A percentile compares a stretch with the other conserved stretches of the same genome.
phyloP scores from a whole-genome alignment of 2,797 vertebrate genomes.

The Florisuga fusca region DNA sequence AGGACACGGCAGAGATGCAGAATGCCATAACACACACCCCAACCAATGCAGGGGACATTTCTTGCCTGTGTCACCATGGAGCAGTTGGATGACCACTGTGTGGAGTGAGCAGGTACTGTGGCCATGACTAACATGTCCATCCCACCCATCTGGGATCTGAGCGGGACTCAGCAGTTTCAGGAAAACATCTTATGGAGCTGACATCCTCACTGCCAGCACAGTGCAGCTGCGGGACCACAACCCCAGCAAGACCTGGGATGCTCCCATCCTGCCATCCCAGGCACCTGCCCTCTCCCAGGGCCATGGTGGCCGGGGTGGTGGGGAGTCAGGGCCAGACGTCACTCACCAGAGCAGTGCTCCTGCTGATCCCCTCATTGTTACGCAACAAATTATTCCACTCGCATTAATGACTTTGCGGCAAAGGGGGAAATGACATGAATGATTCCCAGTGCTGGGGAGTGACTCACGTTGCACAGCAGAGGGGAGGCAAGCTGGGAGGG shows the following conservation, averaged over 20 bases:
- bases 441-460: constrained; percentile 53
- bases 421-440: constrained; percentile 65
- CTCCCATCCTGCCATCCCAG: not conserved
- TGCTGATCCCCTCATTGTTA: constrained; percentile 27
- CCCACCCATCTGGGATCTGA: not conserved
- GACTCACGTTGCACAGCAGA: constrained; percentile 16
- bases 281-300: not conserved
- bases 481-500: not conserved
- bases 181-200: not conserved
- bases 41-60: not conserved
- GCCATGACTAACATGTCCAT: not conserved
- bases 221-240: rapidly evolving
- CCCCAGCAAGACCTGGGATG: not conserved
- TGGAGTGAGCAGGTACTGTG: not conserved
- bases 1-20: not conserved
- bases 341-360: not conserved
- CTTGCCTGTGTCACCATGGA: rapidly evolving
- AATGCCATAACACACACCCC: not conserved
- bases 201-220: not conserved
- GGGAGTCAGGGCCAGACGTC: not conserved
- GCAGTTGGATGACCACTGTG: rapidly evolving
- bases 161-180: not conserved
- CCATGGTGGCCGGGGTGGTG: not conserved
- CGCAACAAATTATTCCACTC: constrained; percentile 60
- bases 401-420: constrained; percentile 73